These are phyloP conservation scores for Drosophila borealis DNA, from an alignment of 2,888 invertebrate genomes.

Conservation along the genomic window DNA sequence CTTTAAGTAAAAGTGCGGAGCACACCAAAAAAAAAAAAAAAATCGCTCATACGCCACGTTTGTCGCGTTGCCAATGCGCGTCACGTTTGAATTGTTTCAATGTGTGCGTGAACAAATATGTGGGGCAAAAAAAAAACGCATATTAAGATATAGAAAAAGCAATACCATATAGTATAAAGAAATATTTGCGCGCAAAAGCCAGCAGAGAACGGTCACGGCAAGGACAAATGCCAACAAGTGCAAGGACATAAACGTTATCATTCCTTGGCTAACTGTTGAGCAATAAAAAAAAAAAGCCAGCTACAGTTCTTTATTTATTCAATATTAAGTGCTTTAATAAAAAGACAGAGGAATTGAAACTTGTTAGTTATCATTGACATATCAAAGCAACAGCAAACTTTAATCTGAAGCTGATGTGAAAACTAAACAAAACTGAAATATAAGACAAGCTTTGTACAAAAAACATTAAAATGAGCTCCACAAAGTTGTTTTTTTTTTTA, in stretches of 20 bases:
- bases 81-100: slow-evolving; percentile 76
- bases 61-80: slow-evolving; percentile 52
- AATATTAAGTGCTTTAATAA: slow-evolving; percentile 10
- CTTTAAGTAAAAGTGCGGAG: slow-evolving; percentile 53
- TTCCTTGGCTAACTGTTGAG: slow-evolving; percentile 32
- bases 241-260: slow-evolving; percentile 56
- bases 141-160: slow-evolving; percentile 57
- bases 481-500: slow-evolving; percentile 1
- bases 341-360: not conserved
- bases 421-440: slow-evolving; percentile 9
- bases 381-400: not conserved
- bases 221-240: slow-evolving; percentile 75
- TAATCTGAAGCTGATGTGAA: not conserved
- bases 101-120: slow-evolving; percentile 60
- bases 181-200: slow-evolving; percentile 21
- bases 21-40: slow-evolving; percentile 24
- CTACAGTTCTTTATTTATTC: slow-evolving; percentile 17
- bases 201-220: slow-evolving; percentile 57
- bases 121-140: slow-evolving; percentile 30
- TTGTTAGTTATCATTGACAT: slow-evolving; percentile 2
- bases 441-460: not conserved
- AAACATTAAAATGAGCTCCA: not conserved
- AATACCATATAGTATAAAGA: slow-evolving; percentile 30
- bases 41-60: slow-evolving; percentile 62
- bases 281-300: not conserved